Base-by-base conservation (phyloP, 53 echinoderm and acorn worm genomes). In the Holothuria scabra region DNA sequence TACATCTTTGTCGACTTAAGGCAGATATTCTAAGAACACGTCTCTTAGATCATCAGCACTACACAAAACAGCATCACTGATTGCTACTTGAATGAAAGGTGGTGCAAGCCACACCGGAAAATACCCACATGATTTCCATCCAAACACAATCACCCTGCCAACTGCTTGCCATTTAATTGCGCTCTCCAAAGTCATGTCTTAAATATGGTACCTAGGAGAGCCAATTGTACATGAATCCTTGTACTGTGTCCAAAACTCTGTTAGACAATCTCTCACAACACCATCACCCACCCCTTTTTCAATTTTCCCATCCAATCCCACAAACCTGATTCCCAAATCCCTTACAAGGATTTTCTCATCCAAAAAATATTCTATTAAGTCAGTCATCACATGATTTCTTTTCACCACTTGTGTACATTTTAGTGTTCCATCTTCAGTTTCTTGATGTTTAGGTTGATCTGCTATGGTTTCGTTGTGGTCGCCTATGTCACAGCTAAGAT, bases 251-350 rank as follows among this genome's bases (percentile, higher is more conserved):
- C 58, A 57, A 57, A 57, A 57, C 58, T 20, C 58, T 57, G 58
- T 57, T 57, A 20, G 20, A 20, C 58, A 57, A 20, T 57, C 58
- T 20, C 58, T 57, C 20, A 12, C 58, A 12, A 57, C 58, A 57
- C 58, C 58, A 57, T 57, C 58, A 57, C 58, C 58, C 58, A 14
- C 58, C 58, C 58, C 58, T 57, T 57, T 57, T 20, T n/a, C n/a
- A n/a, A n/a, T n/a, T n/a, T n/a, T n/a, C n/a, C n/a, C n/a, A n/a
- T n/a, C n/a, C n/a, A n/a, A n/a, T n/a, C n/a, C n/a, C n/a, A n/a
- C n/a, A n/a, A n/a, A n/a, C n/a, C n/a, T n/a, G n/a, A n/a, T n/a
- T n/a, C n/a, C n/a, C n/a, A n/a, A n/a, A n/a, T n/a, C n/a, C n/a
- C n/a, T n/a, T n/a, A n/a, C n/a, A n/a, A n/a, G n/a, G n/a, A n/a